Evolutionary conservation across 2,113 vertebrate species (phyloP).

Genomic region (Amazona vittata): DNA sequence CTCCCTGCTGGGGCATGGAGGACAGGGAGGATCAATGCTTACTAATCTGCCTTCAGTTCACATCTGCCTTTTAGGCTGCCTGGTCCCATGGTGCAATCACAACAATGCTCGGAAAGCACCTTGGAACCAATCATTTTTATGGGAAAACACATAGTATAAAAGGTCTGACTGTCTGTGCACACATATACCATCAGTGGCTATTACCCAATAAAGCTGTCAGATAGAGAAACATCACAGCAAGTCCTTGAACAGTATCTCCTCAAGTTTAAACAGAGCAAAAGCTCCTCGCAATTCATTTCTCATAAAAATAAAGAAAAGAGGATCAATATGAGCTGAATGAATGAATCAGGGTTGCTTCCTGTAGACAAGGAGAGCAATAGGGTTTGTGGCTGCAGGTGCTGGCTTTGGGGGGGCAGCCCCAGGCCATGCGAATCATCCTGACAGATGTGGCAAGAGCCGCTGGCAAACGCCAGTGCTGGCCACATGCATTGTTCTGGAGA

Average conservation of each 20-base stretch:
- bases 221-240: constrained; percentile 71
- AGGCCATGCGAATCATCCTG: not conserved
- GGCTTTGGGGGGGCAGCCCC: not conserved
- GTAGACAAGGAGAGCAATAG: not conserved
- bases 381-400: not conserved
- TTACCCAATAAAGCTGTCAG: constrained; percentile 78
- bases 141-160: constrained; percentile 68
- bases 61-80: constrained; percentile 53
- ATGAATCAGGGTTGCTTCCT: constrained; percentile 45
- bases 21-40: not conserved
- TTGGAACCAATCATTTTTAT: constrained; percentile 75
- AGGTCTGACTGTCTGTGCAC: constrained; percentile 68
- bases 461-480: not conserved
- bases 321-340: constrained; percentile 56
- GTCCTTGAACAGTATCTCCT: constrained; percentile 72
- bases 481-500: not conserved
- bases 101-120: constrained; percentile 69
- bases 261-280: constrained; percentile 67
- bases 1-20: not conserved
- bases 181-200: constrained; percentile 68
- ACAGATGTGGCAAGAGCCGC: not conserved
- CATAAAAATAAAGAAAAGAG: constrained; percentile 32
- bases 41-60: constrained; percentile 21
- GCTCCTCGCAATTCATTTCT: constrained; percentile 69
- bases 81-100: constrained; percentile 45